Evolutionary conservation across 2,797 vertebrate species (phyloP), one percentile per base, ranked within the genome.

Genomic region (Gobio occitaniae): DNA sequence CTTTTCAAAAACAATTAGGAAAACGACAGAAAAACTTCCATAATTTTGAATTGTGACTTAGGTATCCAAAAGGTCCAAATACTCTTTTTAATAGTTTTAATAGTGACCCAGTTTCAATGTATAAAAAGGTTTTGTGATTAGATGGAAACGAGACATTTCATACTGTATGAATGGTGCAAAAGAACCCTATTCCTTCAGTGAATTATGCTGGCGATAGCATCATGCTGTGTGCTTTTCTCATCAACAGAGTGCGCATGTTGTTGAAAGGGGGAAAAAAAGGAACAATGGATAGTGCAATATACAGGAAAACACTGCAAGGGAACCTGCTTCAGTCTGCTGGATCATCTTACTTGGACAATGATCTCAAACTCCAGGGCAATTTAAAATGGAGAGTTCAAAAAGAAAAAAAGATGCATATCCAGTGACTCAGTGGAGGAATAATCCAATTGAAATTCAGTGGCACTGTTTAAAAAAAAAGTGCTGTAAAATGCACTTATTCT

Each of bases 251-350:
- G 29, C 44, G 72, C 32, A 61, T 44, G 12, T 56, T 8, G 15
- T 76, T 83, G 12, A 83, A 77, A 66, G 29, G 32, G 32, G 32
- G 12, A 38, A 38, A 19, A 71, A 59, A 76, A 25, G 29, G 17
- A 65, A 41, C 38, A 52, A 76, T 12, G 9, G 61, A 66, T 84
- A 74, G 82, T 77, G 72, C 82, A 77, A 77, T 29, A 83, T 4
- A 29, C 15, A 54, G 32, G 32, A 15, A 44, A 77, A 68, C 5
- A 17, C 48, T 83, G 82, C 61, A 68, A 83, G 44, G 63, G 4
- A 82, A 68, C 61, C n/a, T 77, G 47, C 13, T 65, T 36, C 10
- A 65, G 25, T 83, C 21, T 36, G 32, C 82, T 76, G 72, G 15
- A 48, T 19, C 15, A 29, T 11, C 12, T 36, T 32, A 47, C 7